Evolutionary conservation across 1,140 invertebrate genomes (phyloP).

Genomic region (Penaeus indicus): DNA sequence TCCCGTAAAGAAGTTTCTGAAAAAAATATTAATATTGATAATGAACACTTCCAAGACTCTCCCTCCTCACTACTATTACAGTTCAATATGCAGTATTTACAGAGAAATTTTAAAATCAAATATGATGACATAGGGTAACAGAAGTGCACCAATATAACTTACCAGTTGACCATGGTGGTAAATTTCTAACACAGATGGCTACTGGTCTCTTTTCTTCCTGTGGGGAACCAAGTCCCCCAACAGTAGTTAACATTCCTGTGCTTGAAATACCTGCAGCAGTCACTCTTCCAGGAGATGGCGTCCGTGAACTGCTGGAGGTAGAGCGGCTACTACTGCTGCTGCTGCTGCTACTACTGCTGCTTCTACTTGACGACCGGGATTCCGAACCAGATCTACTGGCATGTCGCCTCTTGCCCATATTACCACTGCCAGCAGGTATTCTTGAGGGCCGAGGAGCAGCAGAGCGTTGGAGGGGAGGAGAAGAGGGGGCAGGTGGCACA

Average conservation of each 20-base stretch:
- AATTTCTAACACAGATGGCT: constrained; percentile 91
- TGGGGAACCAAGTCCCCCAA: constrained; percentile 66
- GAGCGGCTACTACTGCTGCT: constrained; percentile 69
- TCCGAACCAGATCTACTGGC: constrained; percentile 71
- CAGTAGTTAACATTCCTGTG: constrained; percentile 49
- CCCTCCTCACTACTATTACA: background rate
- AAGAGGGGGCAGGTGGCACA: constrained; percentile 62
- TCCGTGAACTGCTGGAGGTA: constrained; percentile 67
- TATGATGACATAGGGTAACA: background rate
- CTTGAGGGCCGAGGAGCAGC: constrained; percentile 66
- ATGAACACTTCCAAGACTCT: background rate
- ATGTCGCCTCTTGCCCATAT: constrained; percentile 64
- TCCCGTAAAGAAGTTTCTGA: constrained; percentile 94
- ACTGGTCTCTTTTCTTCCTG: constrained; percentile 82
- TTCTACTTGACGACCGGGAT: constrained; percentile 68
- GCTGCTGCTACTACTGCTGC: constrained; percentile 68
- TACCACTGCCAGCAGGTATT: constrained; percentile 24
- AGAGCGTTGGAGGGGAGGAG: constrained; percentile 65
- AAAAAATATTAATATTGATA: constrained; percentile 22
- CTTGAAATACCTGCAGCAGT: constrained; percentile 63
- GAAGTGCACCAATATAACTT: constrained; percentile 59
- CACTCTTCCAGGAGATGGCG: constrained; percentile 65
- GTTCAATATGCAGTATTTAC: background rate
- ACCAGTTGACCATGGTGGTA: constrained; percentile 87
- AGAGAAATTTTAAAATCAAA: background rate